Evolutionary conservation across 2,113 vertebrate species (phyloP).

Genomic region (Cepphus grylle): DNA sequence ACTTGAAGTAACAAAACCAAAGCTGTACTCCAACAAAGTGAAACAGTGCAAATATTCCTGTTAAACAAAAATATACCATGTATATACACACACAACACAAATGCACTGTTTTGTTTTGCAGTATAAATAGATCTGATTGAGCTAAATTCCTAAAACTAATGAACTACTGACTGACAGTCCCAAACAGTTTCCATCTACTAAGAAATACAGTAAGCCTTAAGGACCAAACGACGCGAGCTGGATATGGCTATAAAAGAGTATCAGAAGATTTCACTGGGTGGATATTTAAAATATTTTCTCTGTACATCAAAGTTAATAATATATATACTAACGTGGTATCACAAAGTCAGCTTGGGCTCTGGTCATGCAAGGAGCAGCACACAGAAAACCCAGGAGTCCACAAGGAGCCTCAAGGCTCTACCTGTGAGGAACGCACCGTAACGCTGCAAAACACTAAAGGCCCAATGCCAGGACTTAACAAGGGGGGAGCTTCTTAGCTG

Average conservation of each 20-base stretch:
- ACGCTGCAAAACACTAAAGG: not conserved
- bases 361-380: not conserved
- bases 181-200: not conserved
- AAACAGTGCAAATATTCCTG: slow-evolving; percentile 42
- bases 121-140: slow-evolving; percentile 43
- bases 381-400: not conserved
- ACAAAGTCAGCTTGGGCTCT: not conserved
- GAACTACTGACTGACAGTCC: not conserved
- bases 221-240: not conserved
- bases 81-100: slow-evolving; percentile 38
- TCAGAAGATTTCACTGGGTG: not conserved
- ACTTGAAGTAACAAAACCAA: slow-evolving; percentile 29
- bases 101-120: slow-evolving; percentile 30
- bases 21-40: not conserved
- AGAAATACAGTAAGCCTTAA: not conserved
- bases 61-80: slow-evolving; percentile 21
- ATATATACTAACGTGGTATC: not conserved
- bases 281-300: not conserved
- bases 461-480: not conserved
- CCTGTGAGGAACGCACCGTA: not conserved
- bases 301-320: slow-evolving; percentile 4
- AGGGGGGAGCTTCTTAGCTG: not conserved
- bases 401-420: not conserved
- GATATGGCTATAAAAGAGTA: not conserved
- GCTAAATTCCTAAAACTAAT: not conserved